A percentile compares a stretch with the other conserved stretches of the same genome.
phyloP scores from a whole-genome alignment of 2,797 vertebrate genomes.

The Manis javanica region DNA sequence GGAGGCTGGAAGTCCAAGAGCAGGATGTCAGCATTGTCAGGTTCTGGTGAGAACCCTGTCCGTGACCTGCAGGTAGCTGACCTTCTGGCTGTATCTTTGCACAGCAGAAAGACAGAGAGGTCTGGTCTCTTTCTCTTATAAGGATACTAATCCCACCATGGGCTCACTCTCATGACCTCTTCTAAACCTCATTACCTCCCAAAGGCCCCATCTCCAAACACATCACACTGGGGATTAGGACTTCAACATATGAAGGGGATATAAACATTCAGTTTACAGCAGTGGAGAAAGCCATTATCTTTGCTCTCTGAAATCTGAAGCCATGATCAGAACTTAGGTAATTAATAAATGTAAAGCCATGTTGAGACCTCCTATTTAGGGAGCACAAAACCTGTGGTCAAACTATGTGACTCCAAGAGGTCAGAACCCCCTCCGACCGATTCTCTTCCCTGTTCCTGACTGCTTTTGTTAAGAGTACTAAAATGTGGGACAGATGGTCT shows the following conservation, averaged over 20 bases:
- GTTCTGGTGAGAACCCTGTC: not conserved
- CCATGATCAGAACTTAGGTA: not conserved
- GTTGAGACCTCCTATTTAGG: not conserved
- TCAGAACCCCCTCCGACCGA: not conserved
- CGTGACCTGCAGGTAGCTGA: not conserved
- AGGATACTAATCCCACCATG: not conserved
- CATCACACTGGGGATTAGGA: not conserved
- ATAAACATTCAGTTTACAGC: not conserved
- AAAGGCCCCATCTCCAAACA: not conserved
- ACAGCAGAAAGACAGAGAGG: not conserved
- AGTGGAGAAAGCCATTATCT: not conserved
- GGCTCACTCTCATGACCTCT: not conserved
- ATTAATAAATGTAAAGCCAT: not conserved
- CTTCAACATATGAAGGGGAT: not conserved
- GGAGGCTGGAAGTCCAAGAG: not conserved
- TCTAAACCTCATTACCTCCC: not conserved
- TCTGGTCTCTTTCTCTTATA: too few species aligned
- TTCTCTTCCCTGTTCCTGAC: not conserved
- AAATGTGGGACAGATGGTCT: not conserved
- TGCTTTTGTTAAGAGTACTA: not conserved
- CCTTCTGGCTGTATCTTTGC: not conserved
- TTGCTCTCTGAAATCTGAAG: not conserved
- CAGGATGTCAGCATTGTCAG: not conserved
- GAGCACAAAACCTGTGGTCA: not conserved
- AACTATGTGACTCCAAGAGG: not conserved